Percentiles rank a stretch among this genome's conserved stretches.
Evolutionary conservation across 2,888 invertebrate species (phyloP).

Genomic region (Tiliacea citrago): DNA sequence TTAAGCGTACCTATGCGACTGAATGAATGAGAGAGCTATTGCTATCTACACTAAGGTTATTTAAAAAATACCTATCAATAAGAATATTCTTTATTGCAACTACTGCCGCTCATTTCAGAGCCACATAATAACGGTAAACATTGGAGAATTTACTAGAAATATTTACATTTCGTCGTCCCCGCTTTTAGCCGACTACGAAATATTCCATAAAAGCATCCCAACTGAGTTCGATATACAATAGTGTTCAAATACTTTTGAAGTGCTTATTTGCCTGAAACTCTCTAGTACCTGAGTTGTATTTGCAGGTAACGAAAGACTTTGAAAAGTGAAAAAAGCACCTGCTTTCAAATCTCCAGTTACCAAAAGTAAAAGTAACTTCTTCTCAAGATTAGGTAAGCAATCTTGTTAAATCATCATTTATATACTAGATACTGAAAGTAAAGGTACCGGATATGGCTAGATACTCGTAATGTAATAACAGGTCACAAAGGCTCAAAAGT

Average conservation of each 20-base stretch:
- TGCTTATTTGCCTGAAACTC: not conserved
- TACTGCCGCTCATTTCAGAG: not conserved
- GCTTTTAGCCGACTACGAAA: not conserved
- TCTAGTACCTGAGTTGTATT: not conserved
- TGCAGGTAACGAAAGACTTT: not conserved
- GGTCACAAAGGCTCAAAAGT: too few species aligned
- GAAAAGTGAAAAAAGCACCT: not conserved
- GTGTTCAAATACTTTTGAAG: constrained; percentile 7
- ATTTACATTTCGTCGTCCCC: constrained; percentile 2
- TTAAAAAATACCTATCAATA: not conserved
- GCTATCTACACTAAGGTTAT: not conserved
- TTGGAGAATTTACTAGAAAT: constrained; percentile 16
- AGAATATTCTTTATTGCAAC: not conserved
- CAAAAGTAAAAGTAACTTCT: not conserved
- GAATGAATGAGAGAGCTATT: too few species aligned
- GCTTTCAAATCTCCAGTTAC: not conserved
- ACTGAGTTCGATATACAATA: not conserved
- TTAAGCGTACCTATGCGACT: too few species aligned
- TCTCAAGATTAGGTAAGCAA: not conserved
- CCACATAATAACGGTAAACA: not conserved
- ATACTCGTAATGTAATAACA: too few species aligned
- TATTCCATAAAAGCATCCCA: constrained; percentile 28
- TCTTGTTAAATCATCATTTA: not conserved
- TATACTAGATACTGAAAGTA: too few species aligned
- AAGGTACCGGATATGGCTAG: too few species aligned